Base-by-base conservation (phyloP, 1,140 invertebrate genomes). In the Alviniconcha marisindica region DNA sequence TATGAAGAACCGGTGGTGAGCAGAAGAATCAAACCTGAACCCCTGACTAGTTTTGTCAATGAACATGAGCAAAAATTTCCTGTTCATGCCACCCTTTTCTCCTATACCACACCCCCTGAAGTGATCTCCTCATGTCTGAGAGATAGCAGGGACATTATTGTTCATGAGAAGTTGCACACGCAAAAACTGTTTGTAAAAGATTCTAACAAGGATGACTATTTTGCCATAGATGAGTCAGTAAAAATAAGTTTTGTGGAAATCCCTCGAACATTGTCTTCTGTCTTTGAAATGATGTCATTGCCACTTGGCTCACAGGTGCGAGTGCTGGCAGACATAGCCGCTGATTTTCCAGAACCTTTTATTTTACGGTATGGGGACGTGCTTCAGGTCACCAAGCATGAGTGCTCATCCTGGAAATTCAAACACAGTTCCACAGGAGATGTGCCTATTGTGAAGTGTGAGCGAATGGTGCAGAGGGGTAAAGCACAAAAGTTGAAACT, bases 301-400 rank as follows among this genome's bases (percentile, higher is more conserved):
- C 83, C 83, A 33, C 24, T 83, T 2, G 84, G 84, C 36, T 81
- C 84, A 56, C 77, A 84, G 44, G 78, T 89, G 15, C 85, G 82
- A 81, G 83, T 90, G 1, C 66, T 88, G 33, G 88, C 87, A 71
- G 88, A 89, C 63, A 83, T 90, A 33, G 85, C 84, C 28, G 83
- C 85, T 1, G 89, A 90, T 77, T 87, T 87, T 82, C 89, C 89
- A 15, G 83, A 86, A 81, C 89, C 87, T 21, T 87, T 89, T 54
- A 87, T 83, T 31, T 79, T 90, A 44, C 84, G 81, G 74, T 84
- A 80, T 63, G 89, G 89, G 0, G 87, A 89, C 82, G 73, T 87
- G 28, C 33, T 90, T 7, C 21, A 79, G 21, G 48, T 87, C 14
- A 80, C 71, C 1, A 74, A 83, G 28, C 81, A 85, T 24, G 79